A percentile compares a stretch with the other conserved stretches of the same genome.
These are phyloP conservation scores for Amia ocellicauda DNA, from an alignment of 2,113 vertebrate species.

Conservation along the genomic window DNA sequence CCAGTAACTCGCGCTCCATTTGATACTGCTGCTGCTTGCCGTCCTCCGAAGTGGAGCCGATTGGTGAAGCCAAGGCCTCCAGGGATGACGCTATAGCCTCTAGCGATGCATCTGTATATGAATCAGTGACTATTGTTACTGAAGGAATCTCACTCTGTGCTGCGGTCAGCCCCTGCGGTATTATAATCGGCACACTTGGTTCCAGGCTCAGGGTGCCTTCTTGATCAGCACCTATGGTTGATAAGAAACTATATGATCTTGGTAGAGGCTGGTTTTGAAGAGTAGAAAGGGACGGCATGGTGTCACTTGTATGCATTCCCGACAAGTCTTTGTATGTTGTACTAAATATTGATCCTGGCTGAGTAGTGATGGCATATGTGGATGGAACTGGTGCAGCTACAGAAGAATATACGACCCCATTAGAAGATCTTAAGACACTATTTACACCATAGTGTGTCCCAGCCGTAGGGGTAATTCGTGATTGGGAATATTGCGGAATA, in stretches of 20 bases:
- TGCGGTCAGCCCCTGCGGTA: constrained; percentile 70
- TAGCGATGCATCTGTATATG: constrained; percentile 77
- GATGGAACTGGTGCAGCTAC: constrained; percentile 85
- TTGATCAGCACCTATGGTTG: constrained; percentile 70
- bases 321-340: constrained; percentile 74
- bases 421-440: constrained; percentile 82
- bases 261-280: constrained; percentile 74
- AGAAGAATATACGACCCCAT: constrained; percentile 92
- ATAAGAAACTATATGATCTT: constrained; percentile 81
- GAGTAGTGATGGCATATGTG: constrained; percentile 92
- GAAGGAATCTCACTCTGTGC: constrained; percentile 65
- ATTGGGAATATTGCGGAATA: constrained; percentile 78
- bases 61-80: constrained; percentile 68
- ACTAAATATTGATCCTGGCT: constrained; percentile 92
- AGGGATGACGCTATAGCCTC: constrained; percentile 79
- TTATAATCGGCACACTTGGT: constrained; percentile 59
- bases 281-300: constrained; percentile 76
- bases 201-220: constrained; percentile 64
- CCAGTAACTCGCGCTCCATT: constrained; percentile 89
- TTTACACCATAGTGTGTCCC: constrained; percentile 74
- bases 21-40: constrained; percentile 90
- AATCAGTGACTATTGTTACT: constrained; percentile 79
- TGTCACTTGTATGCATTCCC: constrained; percentile 79
- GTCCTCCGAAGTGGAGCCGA: constrained; percentile 79
- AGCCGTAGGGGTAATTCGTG: constrained; percentile 68